Percentiles rank a stretch among this genome's conserved stretches.
Conservation (phyloP, 2,888 invertebrate genomes). For the Girardia tigrina region DNA sequence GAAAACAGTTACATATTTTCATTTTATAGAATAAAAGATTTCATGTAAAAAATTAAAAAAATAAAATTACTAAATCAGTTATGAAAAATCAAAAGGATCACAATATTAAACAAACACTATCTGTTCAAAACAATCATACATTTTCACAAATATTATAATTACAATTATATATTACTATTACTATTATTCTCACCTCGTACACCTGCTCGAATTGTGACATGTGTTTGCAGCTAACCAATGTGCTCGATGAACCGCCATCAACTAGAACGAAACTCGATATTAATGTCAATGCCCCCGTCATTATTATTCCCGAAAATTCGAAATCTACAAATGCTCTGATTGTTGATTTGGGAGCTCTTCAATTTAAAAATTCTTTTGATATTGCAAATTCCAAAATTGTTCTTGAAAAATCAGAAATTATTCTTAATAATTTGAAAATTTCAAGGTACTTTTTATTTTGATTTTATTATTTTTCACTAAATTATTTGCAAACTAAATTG, state of each 20-base stretch:
- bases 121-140: too few species aligned
- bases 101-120: too few species aligned
- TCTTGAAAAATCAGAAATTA: neutral
- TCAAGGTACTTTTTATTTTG: constrained; percentile 13
- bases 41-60: too few species aligned
- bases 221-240: neutral
- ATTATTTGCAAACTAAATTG: too few species aligned
- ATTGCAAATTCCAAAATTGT: neutral
- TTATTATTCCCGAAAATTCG: constrained; percentile 75
- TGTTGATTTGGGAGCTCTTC: constrained; percentile 71
- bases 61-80: too few species aligned
- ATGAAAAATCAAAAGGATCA: too few species aligned
- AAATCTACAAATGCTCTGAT: constrained; percentile 64
- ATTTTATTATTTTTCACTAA: neutral
- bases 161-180: too few species aligned
- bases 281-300: constrained; percentile 58
- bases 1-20: too few species aligned
- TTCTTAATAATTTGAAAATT: neutral
- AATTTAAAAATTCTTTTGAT: constrained; percentile 59
- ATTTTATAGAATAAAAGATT: too few species aligned
- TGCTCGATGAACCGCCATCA: constrained; percentile 52
- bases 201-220: too few species aligned
- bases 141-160: too few species aligned
- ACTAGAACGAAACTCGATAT: constrained; percentile 43
- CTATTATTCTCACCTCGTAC: too few species aligned